These are phyloP conservation scores for Apodemia duryi DNA, from an alignment of 2,888 invertebrate genomes.

Conservation along the genomic window DNA sequence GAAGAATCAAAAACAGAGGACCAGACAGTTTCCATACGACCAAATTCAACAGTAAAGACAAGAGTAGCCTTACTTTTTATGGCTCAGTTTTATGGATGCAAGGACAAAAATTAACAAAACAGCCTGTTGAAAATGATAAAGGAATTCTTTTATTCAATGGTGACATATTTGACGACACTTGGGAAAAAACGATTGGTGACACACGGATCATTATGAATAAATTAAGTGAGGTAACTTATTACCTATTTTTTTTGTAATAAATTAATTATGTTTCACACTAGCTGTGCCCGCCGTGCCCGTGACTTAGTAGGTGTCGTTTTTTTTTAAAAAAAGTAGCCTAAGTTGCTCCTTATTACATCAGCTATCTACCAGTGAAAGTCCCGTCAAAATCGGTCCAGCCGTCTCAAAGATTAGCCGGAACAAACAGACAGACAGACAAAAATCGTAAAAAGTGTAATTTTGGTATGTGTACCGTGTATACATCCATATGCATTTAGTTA, in stretches of 20 bases:
- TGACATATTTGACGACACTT: constrained; percentile 85
- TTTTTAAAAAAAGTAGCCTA: too few relatives aligned
- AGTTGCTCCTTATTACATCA: too few relatives aligned
- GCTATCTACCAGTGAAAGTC: too few relatives aligned
- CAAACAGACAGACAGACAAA: too few relatives aligned
- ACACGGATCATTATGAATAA: constrained; percentile 71
- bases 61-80: constrained; percentile 51
- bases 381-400: too few relatives aligned
- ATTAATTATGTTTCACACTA: neutral
- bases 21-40: constrained; percentile 63
- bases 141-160: constrained; percentile 92
- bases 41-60: constrained; percentile 37
- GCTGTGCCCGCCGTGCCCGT: too few relatives aligned
- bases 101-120: constrained; percentile 80
- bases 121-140: constrained; percentile 82
- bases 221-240: constrained; percentile 36
- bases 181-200: constrained; percentile 63
- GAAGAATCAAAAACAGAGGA: constrained; percentile 76
- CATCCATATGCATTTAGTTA: too few relatives aligned
- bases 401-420: too few relatives aligned
- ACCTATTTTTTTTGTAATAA: neutral
- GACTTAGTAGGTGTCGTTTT: too few relatives aligned
- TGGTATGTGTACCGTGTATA: too few relatives aligned
- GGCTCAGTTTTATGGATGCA: constrained; percentile 91
- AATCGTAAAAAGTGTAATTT: too few relatives aligned